Conservation (phyloP, 2,888 invertebrate species). For the Euclidia mi region DNA sequence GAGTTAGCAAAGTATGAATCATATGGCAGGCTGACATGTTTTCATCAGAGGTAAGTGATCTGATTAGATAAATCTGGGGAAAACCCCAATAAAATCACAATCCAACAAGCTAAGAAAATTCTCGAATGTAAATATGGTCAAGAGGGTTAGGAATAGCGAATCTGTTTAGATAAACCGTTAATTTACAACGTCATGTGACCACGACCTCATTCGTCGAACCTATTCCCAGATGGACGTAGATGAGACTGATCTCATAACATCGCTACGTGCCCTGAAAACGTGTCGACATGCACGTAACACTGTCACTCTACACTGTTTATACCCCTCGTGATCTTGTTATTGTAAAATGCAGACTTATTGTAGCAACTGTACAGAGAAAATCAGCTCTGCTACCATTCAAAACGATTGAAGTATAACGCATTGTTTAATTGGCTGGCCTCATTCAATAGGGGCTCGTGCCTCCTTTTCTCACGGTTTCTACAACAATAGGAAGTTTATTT, state of each 20-base stretch:
- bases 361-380: conserved; percentile 34
- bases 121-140: no score
- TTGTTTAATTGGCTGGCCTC: conserved; percentile 13
- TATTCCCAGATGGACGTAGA: neutral
- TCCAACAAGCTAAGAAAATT: no score
- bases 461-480: conserved; percentile 25
- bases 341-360: conserved; percentile 47
- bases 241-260: conserved; percentile 30
- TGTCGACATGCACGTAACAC: conserved; percentile 60
- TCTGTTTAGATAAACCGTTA: no score
- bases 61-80: no score
- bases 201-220: neutral
- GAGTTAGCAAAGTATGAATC: no score
- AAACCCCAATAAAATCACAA: no score
- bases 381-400: conserved; percentile 18
- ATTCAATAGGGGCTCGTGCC: conserved; percentile 38
- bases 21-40: no score
- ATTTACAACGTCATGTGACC: no score
- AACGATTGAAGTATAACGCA: conserved; percentile 20
- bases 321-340: conserved; percentile 53
- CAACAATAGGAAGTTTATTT: conserved; percentile 1
- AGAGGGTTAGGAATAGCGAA: no score
- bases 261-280: conserved; percentile 51
- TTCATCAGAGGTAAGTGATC: no score
- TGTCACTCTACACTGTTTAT: conserved; percentile 51